Conservation (phyloP, 1,140 invertebrate species). For the Drosophila pseudoobscura region DNA sequence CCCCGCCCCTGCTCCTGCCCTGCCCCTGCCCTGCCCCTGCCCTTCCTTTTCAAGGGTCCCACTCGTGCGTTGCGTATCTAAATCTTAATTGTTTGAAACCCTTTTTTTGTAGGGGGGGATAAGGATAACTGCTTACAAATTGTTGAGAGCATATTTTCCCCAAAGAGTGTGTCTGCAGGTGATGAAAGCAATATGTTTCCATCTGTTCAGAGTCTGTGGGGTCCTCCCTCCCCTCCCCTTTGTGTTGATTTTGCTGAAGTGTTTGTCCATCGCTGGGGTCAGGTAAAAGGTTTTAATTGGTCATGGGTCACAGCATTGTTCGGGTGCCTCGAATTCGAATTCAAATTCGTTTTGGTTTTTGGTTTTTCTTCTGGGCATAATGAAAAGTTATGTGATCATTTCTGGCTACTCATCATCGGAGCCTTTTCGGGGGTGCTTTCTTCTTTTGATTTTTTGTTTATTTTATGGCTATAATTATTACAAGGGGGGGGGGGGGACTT, state of each 20-base stretch:
- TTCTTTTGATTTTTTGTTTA: background rate
- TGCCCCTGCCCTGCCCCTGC: slow-evolving; percentile 6
- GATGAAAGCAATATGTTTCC: slow-evolving; percentile 47
- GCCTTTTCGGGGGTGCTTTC: too few species aligned
- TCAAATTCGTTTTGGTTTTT: background rate
- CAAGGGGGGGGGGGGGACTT: background rate
- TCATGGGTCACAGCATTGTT: slow-evolving; percentile 24
- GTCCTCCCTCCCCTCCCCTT: background rate
- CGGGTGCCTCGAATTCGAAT: too few species aligned
- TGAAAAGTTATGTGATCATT: slow-evolving; percentile 49
- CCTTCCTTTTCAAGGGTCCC: slow-evolving; percentile 10
- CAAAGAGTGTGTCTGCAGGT: slow-evolving; percentile 31
- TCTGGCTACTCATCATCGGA: slow-evolving; percentile 48
- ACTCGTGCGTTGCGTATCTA: slow-evolving; percentile 45
- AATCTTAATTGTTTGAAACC: slow-evolving; percentile 48
- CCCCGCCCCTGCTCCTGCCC: background rate
- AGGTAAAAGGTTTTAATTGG: slow-evolving; percentile 55
- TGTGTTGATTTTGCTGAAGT: slow-evolving; percentile 27
- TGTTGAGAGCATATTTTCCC: slow-evolving; percentile 10
- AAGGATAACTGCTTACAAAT: slow-evolving; percentile 54
- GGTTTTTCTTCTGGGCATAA: slow-evolving; percentile 29
- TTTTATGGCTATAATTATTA: background rate
- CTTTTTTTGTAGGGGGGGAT: background rate
- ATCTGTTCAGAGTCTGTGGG: slow-evolving; percentile 22
- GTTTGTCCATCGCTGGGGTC: slow-evolving; percentile 23